Evolutionary conservation across 2,797 vertebrate species (phyloP).

Genomic region (Anabas testudineus): DNA sequence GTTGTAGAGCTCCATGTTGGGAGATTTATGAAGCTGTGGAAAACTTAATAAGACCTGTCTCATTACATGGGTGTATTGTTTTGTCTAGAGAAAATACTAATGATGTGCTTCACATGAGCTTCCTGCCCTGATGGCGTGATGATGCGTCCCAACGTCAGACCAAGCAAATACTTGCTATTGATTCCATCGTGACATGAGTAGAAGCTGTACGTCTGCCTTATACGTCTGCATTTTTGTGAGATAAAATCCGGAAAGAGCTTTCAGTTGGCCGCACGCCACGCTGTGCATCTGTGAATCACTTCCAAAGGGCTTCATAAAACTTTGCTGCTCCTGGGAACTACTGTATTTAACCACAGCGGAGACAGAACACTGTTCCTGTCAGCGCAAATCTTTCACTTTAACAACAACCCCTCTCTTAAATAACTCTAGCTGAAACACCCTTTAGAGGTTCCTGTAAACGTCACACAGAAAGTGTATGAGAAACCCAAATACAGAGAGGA

Average conservation of each 20-base stretch:
- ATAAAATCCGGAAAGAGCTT: conserved; percentile 38
- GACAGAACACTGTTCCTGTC: conserved; percentile 14
- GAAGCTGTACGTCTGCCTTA: conserved; percentile 14
- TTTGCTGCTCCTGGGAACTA: conserved; percentile 30
- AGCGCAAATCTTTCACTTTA: conserved; percentile 57
- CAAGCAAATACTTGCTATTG: conserved; percentile 25
- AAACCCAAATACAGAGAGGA: conserved; percentile 50
- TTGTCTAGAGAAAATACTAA: conserved; percentile 65
- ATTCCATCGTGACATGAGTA: conserved; percentile 34
- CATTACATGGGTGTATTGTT: conserved; percentile 63
- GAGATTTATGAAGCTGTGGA: conserved; percentile 70
- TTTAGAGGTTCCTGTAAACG: conserved; percentile 51
- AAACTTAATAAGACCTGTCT: conserved; percentile 65
- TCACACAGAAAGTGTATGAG: conserved; percentile 32
- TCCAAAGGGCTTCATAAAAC: conserved; percentile 29
- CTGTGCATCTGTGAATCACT: conserved; percentile 28
- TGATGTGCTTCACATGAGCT: conserved; percentile 38
- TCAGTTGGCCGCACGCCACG: conserved; percentile 24
- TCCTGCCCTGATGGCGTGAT: conserved; percentile 12
- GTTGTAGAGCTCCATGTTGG: conserved; percentile 38
- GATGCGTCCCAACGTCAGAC: conserved; percentile 25
- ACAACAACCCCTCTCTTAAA: conserved; percentile 52
- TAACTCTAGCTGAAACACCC: conserved; percentile 23
- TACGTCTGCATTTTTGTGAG: conserved; percentile 21
- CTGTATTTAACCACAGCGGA: conserved; percentile 26